These are phyloP conservation scores for Aspidoscelis tigris DNA, from an alignment of 2,113 vertebrate species.

Conservation along the genomic window DNA sequence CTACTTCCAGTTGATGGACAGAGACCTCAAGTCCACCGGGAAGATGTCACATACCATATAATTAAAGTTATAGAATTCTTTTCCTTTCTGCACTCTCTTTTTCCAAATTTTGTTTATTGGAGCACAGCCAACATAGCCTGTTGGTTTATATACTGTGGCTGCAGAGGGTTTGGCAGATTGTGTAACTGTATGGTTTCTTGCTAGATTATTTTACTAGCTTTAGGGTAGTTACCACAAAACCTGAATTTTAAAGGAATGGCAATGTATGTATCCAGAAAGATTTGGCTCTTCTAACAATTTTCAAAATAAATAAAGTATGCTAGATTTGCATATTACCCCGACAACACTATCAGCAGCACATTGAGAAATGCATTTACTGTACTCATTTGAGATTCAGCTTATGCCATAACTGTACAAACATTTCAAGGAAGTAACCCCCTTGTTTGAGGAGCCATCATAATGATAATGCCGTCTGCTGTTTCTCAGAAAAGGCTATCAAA, in stretches of 20 bases:
- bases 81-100: neutral
- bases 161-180: neutral
- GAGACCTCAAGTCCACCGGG: neutral
- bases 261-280: neutral
- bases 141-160: constrained; percentile 10
- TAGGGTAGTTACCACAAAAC: neutral
- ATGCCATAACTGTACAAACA: neutral
- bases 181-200: neutral
- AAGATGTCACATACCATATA: neutral
- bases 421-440: neutral
- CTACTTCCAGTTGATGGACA: neutral
- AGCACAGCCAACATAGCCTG: neutral
- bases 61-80: neutral
- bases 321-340: neutral
- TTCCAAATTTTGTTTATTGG: constrained; percentile 8
- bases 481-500: neutral
- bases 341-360: neutral
- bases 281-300: neutral
- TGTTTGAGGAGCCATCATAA: neutral
- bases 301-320: neutral
- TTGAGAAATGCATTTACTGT: neutral
- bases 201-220: constrained; percentile 1
- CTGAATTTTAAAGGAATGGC: neutral
- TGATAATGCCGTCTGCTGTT: neutral
- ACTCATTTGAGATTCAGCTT: neutral